Evolutionary conservation across 2,888 invertebrate genomes (phyloP).

Genomic region (Archips xylosteana): DNA sequence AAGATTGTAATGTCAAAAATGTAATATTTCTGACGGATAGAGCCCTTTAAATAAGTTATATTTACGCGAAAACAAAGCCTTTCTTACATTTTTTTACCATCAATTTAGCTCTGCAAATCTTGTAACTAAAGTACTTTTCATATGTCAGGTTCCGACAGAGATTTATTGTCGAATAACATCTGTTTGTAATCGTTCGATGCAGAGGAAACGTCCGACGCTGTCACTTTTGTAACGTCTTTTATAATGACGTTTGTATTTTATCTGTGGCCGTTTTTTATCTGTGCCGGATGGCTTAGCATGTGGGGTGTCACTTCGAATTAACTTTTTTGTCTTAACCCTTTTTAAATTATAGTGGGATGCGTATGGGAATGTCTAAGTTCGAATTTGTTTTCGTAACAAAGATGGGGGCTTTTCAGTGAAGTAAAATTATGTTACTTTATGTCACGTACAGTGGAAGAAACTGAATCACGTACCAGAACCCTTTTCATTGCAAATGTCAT

Average conservation of each 20-base stretch:
- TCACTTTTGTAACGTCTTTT: conserved; percentile 71
- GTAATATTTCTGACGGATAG: too few species aligned
- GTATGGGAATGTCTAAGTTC: conserved; percentile 68
- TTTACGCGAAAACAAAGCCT: conserved; percentile 15
- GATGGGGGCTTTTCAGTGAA: not conserved
- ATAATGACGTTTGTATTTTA: conserved; percentile 54
- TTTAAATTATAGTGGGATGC: conserved; percentile 71
- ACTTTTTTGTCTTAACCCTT: conserved; percentile 78
- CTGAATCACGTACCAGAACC: too few species aligned
- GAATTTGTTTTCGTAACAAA: conserved; percentile 26
- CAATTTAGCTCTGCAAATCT: conserved; percentile 37
- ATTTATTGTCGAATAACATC: conserved; percentile 77
- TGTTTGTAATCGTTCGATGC: conserved; percentile 78
- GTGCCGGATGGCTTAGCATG: conserved; percentile 62
- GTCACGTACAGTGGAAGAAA: not conserved
- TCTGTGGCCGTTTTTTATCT: conserved; percentile 45
- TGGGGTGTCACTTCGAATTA: conserved; percentile 70
- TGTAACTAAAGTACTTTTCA: conserved; percentile 40
- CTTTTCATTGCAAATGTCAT: too few species aligned
- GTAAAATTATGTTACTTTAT: not conserved
- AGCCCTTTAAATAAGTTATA: not conserved
- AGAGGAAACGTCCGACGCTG: conserved; percentile 71
- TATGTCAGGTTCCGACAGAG: conserved; percentile 58
- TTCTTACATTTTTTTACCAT: conserved; percentile 27
- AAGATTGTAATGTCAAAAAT: too few species aligned